phyloP scores from a whole-genome alignment of 2,888 invertebrate species.

The Hylaea fasciaria region DNA sequence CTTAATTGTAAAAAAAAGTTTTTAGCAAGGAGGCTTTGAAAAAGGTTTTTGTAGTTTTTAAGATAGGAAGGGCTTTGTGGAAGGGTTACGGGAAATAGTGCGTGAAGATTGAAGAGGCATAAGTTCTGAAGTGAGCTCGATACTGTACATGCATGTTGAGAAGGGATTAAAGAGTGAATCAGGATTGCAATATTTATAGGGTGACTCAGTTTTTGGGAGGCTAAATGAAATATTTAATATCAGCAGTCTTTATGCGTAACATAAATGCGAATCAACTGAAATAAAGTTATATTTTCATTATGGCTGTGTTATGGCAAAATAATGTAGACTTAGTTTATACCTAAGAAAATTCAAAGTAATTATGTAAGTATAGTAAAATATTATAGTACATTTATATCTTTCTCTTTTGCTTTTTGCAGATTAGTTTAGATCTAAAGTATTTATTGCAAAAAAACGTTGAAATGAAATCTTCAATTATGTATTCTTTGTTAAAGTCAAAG shows the following conservation, averaged over 20 bases:
- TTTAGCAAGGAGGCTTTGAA: slow-evolving; percentile 20
- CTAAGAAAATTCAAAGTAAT: too few species aligned
- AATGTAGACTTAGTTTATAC: too few species aligned
- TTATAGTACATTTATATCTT: too few species aligned
- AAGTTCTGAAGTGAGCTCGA: slow-evolving; percentile 52
- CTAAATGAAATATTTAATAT: background rate
- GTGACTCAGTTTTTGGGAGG: slow-evolving; percentile 25
- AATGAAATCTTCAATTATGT: too few species aligned
- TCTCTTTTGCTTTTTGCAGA: too few species aligned
- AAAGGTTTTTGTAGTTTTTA: slow-evolving; percentile 11
- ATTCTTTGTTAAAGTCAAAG: too few species aligned
- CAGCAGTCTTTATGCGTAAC: background rate
- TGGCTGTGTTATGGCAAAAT: too few species aligned
- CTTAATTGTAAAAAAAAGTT: slow-evolving; percentile 32
- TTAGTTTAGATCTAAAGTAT: too few species aligned
- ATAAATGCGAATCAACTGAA: too few species aligned
- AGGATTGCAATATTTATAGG: slow-evolving; percentile 52
- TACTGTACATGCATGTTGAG: slow-evolving; percentile 36
- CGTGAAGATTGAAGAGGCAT: slow-evolving; percentile 61
- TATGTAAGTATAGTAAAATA: too few species aligned
- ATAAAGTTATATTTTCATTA: too few species aligned
- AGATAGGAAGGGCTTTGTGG: slow-evolving; percentile 18
- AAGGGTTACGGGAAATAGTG: slow-evolving; percentile 62
- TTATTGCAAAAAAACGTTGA: too few species aligned
- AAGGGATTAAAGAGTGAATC: slow-evolving; percentile 36